Evolutionary conservation across 2,888 invertebrate genomes (phyloP).

Genomic region (Eristalis intricaria): DNA sequence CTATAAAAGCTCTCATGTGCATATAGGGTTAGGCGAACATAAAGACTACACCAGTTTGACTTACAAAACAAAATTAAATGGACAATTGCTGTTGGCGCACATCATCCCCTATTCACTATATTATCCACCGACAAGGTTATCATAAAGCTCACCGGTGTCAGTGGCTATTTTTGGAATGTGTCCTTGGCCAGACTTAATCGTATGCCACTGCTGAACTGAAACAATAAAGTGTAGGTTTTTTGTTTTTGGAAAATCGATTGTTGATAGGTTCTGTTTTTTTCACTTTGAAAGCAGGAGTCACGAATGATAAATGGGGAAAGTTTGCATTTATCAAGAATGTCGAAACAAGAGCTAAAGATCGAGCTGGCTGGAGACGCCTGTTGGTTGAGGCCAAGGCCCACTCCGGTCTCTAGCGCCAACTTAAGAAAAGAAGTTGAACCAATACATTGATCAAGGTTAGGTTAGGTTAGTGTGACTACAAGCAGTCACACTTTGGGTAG

Average conservation of each 20-base stretch:
- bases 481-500: too few species aligned
- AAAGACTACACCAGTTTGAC: neutral
- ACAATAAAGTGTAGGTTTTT: neutral
- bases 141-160: neutral
- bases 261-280: neutral
- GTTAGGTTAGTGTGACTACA: too few species aligned
- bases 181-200: neutral
- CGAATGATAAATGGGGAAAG: too few species aligned
- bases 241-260: constrained; percentile 4
- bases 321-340: too few species aligned
- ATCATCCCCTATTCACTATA: neutral
- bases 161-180: neutral
- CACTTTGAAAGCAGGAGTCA: too few species aligned
- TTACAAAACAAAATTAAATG: neutral
- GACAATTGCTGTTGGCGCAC: neutral
- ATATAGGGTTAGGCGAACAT: neutral
- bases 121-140: neutral
- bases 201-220: neutral
- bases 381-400: too few species aligned
- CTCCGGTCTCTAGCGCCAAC: too few species aligned
- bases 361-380: too few species aligned
- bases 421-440: too few species aligned
- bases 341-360: too few species aligned
- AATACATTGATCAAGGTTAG: too few species aligned
- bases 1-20: too few species aligned